phyloP scores from a whole-genome alignment of 2,113 vertebrate species.

The Macroglossus sobrinus region DNA sequence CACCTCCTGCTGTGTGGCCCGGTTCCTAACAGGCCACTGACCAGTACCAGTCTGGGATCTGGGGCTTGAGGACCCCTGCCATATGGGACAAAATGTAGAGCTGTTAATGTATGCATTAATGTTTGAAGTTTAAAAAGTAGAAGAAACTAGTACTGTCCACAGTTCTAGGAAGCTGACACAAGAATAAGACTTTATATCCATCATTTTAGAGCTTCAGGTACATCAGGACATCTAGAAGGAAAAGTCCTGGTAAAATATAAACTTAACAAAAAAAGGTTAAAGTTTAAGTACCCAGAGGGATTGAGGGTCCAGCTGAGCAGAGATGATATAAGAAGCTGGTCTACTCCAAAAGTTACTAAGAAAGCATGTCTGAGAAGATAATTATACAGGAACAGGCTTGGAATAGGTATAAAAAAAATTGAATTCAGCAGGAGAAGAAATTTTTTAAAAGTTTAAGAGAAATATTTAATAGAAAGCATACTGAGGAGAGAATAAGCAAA shows the following conservation, averaged over 20 bases:
- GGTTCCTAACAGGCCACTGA: too few species aligned
- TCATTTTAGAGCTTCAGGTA: background rate
- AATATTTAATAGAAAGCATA: background rate
- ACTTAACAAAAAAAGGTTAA: background rate
- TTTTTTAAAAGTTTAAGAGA: background rate
- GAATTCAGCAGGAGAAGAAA: background rate
- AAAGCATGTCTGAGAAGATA: background rate
- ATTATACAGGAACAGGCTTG: background rate
- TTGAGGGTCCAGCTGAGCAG: background rate
- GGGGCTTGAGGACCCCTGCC: too few species aligned
- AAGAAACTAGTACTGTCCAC: background rate
- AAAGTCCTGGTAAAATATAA: background rate
- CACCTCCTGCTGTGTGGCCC: too few species aligned
- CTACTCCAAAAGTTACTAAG: background rate
- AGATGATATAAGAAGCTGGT: background rate
- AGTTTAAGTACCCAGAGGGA: background rate
- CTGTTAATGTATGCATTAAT: background rate
- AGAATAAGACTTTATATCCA: background rate
- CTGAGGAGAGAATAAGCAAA: background rate
- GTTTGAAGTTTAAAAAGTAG: background rate
- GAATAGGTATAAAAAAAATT: background rate
- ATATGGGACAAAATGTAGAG: background rate
- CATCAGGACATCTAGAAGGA: background rate
- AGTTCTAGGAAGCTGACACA: background rate
- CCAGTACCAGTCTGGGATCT: too few species aligned